These are phyloP conservation scores for Amyelois transitella DNA, from an alignment of 1,140 invertebrate species.

Conservation along the genomic window DNA sequence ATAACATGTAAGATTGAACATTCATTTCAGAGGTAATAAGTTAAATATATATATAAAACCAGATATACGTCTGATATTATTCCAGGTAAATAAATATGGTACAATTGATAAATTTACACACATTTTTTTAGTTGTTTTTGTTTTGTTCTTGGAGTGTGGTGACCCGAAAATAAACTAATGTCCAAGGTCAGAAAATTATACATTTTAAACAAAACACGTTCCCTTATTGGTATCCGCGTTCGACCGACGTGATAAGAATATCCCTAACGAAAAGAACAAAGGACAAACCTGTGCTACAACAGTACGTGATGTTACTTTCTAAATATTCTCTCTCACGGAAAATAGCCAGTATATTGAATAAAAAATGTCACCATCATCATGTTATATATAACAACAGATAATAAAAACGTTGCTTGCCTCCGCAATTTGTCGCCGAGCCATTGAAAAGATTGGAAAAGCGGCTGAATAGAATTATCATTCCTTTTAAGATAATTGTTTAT, in stretches of 20 bases:
- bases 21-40: no score
- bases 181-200: conserved; percentile 26
- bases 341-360: neutral
- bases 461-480: conserved; percentile 14
- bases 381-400: neutral
- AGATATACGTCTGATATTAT: no score
- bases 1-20: no score
- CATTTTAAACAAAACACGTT: conserved; percentile 28
- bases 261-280: conserved; percentile 24
- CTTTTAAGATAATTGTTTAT: conserved; percentile 38
- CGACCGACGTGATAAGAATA: conserved; percentile 30
- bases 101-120: no score
- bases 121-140: neutral
- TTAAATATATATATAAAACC: no score
- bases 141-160: neutral
- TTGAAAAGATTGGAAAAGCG: neutral
- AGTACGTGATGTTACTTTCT: conserved; percentile 29
- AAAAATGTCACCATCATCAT: neutral
- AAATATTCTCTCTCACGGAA: conserved; percentile 24
- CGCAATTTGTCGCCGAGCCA: neutral
- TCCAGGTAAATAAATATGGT: no score
- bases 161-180: neutral
- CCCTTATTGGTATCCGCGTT: conserved; percentile 33
- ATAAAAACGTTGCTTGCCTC: neutral
- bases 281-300: conserved; percentile 29